Evolutionary conservation across 30 jellyfish, hydroid and myxozoan genomes (phyloP).

Genomic region (Nemopilema nomurai): DNA sequence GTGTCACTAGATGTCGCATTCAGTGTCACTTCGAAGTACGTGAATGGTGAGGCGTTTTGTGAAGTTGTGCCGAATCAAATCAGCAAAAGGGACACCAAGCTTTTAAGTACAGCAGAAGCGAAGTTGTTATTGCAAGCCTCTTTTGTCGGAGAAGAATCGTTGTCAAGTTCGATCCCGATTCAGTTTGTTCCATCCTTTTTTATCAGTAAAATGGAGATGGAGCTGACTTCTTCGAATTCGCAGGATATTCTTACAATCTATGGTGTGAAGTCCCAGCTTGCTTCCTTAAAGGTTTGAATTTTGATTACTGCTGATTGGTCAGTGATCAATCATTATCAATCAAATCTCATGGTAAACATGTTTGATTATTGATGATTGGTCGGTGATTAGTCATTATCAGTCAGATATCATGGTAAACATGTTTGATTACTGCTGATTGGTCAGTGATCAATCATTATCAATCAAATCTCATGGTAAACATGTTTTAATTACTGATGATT

Average conservation of each 20-base stretch:
- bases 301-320: background rate
- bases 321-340: too few species aligned
- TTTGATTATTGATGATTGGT: too few species aligned
- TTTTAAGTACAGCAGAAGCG: background rate
- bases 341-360: too few species aligned
- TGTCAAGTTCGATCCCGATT: background rate
- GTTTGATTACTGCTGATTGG: too few species aligned
- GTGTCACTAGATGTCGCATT: conserved; percentile 12
- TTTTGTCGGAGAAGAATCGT: conserved; percentile 14
- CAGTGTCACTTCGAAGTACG: conserved; percentile 29
- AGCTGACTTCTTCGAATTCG: conserved; percentile 14
- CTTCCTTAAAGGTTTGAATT: background rate
- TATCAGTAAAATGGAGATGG: conserved; percentile 1
- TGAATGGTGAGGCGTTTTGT: conserved; percentile 59
- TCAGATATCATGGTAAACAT: too few species aligned
- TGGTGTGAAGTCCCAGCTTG: conserved; percentile 15
- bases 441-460: too few species aligned
- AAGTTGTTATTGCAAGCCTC: conserved; percentile 24
- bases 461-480: too few species aligned
- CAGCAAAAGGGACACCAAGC: background rate
- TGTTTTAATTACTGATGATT: too few species aligned
- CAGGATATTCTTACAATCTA: background rate
- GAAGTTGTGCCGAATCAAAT: conserved; percentile 35
- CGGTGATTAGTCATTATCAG: too few species aligned
- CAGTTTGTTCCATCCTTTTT: conserved; percentile 32